Evolutionary conservation across 2,888 invertebrate species (phyloP), one percentile per base, ranked within the genome.

Genomic region (Coremacera marginata): DNA sequence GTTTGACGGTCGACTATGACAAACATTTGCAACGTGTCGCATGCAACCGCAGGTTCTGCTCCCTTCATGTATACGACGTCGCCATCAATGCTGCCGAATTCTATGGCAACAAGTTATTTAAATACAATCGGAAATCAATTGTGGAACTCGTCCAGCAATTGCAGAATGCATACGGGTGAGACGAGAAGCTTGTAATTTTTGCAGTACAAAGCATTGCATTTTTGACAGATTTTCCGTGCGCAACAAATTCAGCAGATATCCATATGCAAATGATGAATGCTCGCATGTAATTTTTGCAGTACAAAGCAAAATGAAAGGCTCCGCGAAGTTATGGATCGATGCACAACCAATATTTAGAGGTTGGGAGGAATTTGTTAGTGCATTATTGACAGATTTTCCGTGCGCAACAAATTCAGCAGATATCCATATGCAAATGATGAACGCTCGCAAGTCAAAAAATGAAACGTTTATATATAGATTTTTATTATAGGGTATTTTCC

Each of bases 341-440:
- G 75, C 79, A 9, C 77, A 79, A 57, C 78, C 68, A 49, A 57
- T 75, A 25, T 80, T 76, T 63, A 44, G 57, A 2, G 7, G 25
- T 2, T 79, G 78, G 78, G 16, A 27, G 1, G 72, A 77, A 8
- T 80, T 79, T 57, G 74, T 70, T 7, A 25, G 11, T n/a, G 55
- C 55, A 8, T 80, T 77, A 65, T 2, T 78, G 11, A 52, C 51
- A 5, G 78, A 79, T 73, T 80, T 80, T 75, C 80, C 78, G 3
- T 74, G 68, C 34, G n/a, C 68, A 7, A n/a, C 51, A n/a, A 77
- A 77, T 62, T 63, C 65, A 22, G 80, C 78, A 0, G 77, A 80
- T 27, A 55, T 72, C 22, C 78, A 79, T 60, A 80, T 78, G n/a
- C 75, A 75, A 37, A 73, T 80, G 75, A 81, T 79, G 79, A 72